phyloP scores from a whole-genome alignment of 1,140 invertebrate species.

The Drosophila nasuta region DNA sequence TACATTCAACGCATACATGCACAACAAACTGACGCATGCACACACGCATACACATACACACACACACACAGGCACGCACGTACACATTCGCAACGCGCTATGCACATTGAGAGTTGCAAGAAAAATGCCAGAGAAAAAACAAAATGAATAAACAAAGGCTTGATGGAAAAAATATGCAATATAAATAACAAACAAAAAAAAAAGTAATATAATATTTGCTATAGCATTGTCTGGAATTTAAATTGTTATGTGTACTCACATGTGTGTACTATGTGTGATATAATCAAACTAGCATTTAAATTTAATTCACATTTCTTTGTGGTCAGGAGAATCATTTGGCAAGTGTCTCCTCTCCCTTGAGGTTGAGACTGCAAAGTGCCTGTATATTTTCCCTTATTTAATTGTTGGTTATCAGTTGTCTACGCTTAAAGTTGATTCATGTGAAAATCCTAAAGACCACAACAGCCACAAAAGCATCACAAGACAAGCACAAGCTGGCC shows the following conservation, averaged over 20 bases:
- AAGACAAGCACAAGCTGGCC: slow-evolving; percentile 1
- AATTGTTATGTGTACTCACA: not conserved
- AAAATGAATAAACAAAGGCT: slow-evolving; percentile 10
- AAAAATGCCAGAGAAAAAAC: slow-evolving; percentile 9
- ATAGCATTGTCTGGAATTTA: slow-evolving; percentile 9
- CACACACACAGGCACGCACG: not conserved
- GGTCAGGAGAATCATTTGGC: not conserved
- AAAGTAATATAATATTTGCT: slow-evolving; percentile 14
- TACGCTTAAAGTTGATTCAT: slow-evolving; percentile 3
- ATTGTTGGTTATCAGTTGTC: not conserved
- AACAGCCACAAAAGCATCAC: not conserved
- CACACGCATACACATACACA: not conserved
- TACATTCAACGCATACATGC: not conserved
- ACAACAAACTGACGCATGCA: not conserved
- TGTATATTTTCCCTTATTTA: not conserved
- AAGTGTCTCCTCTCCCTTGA: not conserved
- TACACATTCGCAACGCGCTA: not conserved
- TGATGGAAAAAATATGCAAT: slow-evolving; percentile 5
- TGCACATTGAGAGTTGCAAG: slow-evolving; percentile 1
- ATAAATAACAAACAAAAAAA: slow-evolving; percentile 2
- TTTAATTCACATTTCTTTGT: slow-evolving; percentile 9
- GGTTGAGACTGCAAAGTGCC: not conserved
- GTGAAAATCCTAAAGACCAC: not conserved
- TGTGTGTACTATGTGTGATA: not conserved
- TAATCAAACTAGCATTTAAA: not conserved